phyloP scores from a whole-genome alignment of 1,140 invertebrate genomes.

The Drosophila prosaltans region DNA sequence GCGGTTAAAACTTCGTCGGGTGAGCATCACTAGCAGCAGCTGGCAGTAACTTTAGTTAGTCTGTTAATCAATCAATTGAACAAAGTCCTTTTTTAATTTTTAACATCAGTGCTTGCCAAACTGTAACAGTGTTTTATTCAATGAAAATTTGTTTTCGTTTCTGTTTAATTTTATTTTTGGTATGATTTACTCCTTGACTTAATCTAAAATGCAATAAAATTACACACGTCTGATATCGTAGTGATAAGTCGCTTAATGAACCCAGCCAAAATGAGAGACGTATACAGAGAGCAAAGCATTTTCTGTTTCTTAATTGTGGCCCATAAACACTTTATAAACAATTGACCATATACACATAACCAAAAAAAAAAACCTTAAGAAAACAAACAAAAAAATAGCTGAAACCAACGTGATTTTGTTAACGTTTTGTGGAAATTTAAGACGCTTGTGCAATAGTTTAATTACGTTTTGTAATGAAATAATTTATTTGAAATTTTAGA shows the following conservation, averaged over 20 bases:
- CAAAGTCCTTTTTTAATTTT: background rate
- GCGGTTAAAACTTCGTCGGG: conserved; percentile 59
- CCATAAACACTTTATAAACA: conserved; percentile 22
- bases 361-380: background rate
- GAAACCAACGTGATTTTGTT: conserved; percentile 3
- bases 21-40: conserved; percentile 36
- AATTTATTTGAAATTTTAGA: background rate
- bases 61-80: background rate
- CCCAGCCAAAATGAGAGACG: background rate
- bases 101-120: conserved; percentile 34
- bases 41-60: background rate
- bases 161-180: background rate
- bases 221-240: conserved; percentile 11
- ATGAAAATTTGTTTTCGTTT: background rate
- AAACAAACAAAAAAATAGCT: background rate
- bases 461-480: background rate
- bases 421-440: background rate
- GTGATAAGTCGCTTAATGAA: conserved; percentile 12
- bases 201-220: conserved; percentile 22
- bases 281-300: conserved; percentile 3
- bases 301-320: background rate
- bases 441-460: background rate
- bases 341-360: conserved; percentile 16
- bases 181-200: background rate
- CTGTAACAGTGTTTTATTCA: conserved; percentile 8